Percentiles rank a stretch among this genome's conserved stretches.
Evolutionary conservation across 2,797 vertebrate genomes (phyloP).

Genomic region (Antennarius maculatus): DNA sequence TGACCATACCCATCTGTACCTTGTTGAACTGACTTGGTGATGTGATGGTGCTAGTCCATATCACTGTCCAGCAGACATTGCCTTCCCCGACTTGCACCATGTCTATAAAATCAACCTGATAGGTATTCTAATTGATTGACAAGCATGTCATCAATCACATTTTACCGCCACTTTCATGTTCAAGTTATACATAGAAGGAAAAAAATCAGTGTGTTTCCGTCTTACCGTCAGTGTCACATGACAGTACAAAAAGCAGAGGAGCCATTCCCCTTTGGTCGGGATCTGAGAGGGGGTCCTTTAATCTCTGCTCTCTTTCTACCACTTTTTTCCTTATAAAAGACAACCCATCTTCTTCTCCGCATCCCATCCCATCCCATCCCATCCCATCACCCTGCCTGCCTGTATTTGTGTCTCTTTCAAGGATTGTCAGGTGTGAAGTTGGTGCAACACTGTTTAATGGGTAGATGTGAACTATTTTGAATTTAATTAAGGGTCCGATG

Average conservation of each 20-base stretch:
- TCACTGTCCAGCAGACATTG: no score
- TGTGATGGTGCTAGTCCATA: no score
- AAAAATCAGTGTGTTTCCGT: constrained; percentile 9
- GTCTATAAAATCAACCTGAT: background rate
- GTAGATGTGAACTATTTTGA: constrained; percentile 86
- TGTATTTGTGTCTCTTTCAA: constrained; percentile 51
- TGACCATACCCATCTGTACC: no score
- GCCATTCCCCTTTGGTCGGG: constrained; percentile 43
- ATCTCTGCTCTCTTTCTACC: constrained; percentile 7
- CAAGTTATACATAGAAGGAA: background rate
- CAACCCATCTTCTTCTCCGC: constrained; percentile 30
- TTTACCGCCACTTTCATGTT: background rate
- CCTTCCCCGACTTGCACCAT: background rate
- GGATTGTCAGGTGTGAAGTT: constrained; percentile 69
- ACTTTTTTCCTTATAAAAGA: constrained; percentile 17
- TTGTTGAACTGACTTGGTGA: no score
- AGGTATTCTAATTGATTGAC: constrained; percentile 9
- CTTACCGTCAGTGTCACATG: constrained; percentile 12
- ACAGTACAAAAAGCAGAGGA: constrained; percentile 30
- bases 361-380: background rate
- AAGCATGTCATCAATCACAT: constrained; percentile 4
- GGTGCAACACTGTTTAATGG: constrained; percentile 77
- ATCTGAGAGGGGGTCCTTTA: constrained; percentile 46
- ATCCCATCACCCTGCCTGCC: constrained; percentile 38
- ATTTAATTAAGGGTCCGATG: constrained; percentile 91